phyloP scores from a whole-genome alignment of 2,888 invertebrate genomes.

The Parnassius orleans region DNA sequence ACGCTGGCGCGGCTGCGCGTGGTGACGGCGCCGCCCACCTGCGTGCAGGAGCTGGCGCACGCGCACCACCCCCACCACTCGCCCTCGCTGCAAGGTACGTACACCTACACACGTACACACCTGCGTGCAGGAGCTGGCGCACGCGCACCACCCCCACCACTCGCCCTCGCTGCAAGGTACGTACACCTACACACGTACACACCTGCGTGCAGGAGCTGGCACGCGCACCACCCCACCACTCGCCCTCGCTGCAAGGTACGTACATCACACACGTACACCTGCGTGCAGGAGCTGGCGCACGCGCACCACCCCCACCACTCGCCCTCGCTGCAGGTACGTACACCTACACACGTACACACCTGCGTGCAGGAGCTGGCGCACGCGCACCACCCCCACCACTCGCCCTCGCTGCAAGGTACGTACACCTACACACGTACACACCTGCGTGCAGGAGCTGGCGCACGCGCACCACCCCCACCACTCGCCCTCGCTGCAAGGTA shows the following conservation, averaged over 20 bases:
- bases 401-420: slow-evolving; percentile 9
- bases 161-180: slow-evolving; percentile 18
- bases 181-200: background rate
- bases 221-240: slow-evolving; percentile 22
- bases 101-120: slow-evolving; percentile 41
- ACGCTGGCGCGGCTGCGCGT: slow-evolving; percentile 88
- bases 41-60: slow-evolving; percentile 73
- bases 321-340: too few species aligned
- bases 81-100: slow-evolving; percentile 16
- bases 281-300: slow-evolving; percentile 40
- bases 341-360: too few species aligned
- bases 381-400: slow-evolving; percentile 13
- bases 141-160: slow-evolving; percentile 22
- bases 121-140: slow-evolving; percentile 75
- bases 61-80: slow-evolving; percentile 15
- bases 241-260: slow-evolving; percentile 17
- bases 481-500: too few species aligned
- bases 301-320: background rate
- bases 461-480: background rate
- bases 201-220: slow-evolving; percentile 78
- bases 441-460: background rate
- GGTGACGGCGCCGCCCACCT: slow-evolving; percentile 83
- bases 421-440: background rate
- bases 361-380: slow-evolving; percentile 54
- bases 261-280: slow-evolving; percentile 50